Evolutionary conservation across 2,797 vertebrate genomes (phyloP), one percentile per base, ranked within the genome.

Genomic region (Xiphophorus birchmanni): DNA sequence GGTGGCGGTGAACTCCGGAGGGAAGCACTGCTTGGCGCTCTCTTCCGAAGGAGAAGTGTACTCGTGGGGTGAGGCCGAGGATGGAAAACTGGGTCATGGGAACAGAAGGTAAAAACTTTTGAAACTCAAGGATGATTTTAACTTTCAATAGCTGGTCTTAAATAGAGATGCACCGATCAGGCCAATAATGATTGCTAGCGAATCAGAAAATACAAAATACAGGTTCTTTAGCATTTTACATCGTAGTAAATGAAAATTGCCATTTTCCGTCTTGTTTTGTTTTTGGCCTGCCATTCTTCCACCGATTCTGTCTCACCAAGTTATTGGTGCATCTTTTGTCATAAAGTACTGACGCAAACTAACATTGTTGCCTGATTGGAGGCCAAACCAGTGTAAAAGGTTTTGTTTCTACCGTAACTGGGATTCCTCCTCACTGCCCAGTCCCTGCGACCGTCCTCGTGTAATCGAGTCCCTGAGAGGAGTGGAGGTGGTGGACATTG

Each of bases 51-150:
- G 99, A 63, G 99, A 99, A 87, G 97, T 99, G 42, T 99, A 99
- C 93, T 99, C 98, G 0, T 99, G 99, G 99, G 99, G 99, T 40
- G 99, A 99, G 82, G 98, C 98, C 1, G 99, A 99, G 93, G 99
- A 99, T 76, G 98, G 99, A 48, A 99, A 99, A 87, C 94, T 99
- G 11, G 99, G 98, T 44, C 99, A 99, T 60, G 98, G 99, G 76
- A 99, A 98, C 94, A 94, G 99, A 94, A 99, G 99, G 99, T 97
- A 83, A 52, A 88, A 4, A 80, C 5, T 8, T 42, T 40, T 76
- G 32, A 18, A 63, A 5, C 56, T 73, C 40, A 17, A 71, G 35
- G 50, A 32, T 9, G 7, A 21, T 9, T 56, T 80, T 26, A 56
- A 50, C 17, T 63, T 78, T 0, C 50, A 3, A 47, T 78, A 83